Evolutionary conservation across 1,140 invertebrate species (phyloP).

Genomic region (Caenorhabditis latens): DNA sequence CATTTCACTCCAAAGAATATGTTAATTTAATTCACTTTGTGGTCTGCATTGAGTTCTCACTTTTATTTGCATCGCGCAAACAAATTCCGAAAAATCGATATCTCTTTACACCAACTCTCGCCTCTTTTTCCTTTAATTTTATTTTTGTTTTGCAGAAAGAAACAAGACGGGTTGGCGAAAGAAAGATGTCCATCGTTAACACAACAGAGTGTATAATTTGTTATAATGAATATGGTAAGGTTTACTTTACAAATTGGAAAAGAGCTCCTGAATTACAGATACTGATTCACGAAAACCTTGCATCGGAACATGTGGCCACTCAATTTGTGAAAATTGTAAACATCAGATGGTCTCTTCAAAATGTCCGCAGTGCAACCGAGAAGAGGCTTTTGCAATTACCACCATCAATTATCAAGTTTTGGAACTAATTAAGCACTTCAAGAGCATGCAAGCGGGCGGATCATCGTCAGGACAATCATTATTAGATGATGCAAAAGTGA

Average conservation of each 20-base stretch:
- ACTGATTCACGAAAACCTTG: conserved; percentile 26
- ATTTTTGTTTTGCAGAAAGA: not conserved
- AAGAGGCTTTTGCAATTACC: conserved; percentile 36
- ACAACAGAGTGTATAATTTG: conserved; percentile 44
- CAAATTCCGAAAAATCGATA: not conserved
- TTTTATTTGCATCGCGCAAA: no score
- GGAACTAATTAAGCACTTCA: conserved; percentile 32
- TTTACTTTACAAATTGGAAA: not conserved
- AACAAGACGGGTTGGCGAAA: not conserved
- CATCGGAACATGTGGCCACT: conserved; percentile 37
- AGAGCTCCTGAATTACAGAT: not conserved
- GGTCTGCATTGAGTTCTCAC: no score
- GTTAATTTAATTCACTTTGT: no score
- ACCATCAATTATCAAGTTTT: conserved; percentile 46
- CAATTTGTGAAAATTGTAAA: conserved; percentile 31
- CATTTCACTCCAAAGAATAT: no score
- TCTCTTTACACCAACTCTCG: not conserved
- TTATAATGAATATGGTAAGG: conserved; percentile 31
- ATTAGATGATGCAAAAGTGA: conserved; percentile 27
- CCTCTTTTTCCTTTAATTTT: no score
- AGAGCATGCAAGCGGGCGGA: conserved; percentile 1
- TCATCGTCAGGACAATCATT: not conserved
- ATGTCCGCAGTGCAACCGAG: conserved; percentile 46
- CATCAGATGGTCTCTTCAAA: conserved; percentile 46
- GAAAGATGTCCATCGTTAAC: conserved; percentile 22